Base-by-base conservation (phyloP, 2,888 invertebrate species). In the Zaprionus obscuricornis region DNA sequence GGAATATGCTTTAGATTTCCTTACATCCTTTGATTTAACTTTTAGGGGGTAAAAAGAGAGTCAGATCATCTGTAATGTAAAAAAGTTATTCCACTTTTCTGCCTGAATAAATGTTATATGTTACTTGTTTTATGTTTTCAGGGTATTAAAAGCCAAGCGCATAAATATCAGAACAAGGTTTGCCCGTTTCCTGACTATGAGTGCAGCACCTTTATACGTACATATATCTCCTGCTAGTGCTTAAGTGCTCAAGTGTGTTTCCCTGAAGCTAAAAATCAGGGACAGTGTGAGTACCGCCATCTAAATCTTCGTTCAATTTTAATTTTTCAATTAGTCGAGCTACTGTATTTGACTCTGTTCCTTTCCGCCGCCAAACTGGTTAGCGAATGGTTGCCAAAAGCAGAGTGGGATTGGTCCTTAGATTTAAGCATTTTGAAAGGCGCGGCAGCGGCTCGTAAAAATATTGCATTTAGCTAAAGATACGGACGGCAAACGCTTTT, bases 271-370 rank as follows among this genome's bases (percentile, higher is more conserved):
- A 1, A 18, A 37, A 37, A 16, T 27, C 16, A 14, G 13, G 11
- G 20, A n/a, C 10, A 45, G 27, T 18, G 13, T 33, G 31, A 33
- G 49, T 18, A 11, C 17, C 14, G 17, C 37, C 2, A 39, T 27
- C 36, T 36, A 42, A 52, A 27, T 31, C 18, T 14, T 36, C 20
- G 29, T 10, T 40, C 17, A 56, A 55, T 18, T 72, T 66, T 56
- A 54, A 82, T 78, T 86, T 87, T 86, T 82, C 87, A 87, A 87
- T 86, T 85, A 87, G 87, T 82, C 56, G 62, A 71, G 86, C 88
- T 87, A 79, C 88, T 75, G 86, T 87, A 78, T 85, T 85, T 73
- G 72, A 74, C 66, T 64, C 54, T 54, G 60, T 52, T 64, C 18
- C 42, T 46, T 33, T 33, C 10, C 37, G 47, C 49, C 67, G 67